Base-by-base conservation (phyloP, 2,888 invertebrate genomes). In the Cheilosia impressa region DNA sequence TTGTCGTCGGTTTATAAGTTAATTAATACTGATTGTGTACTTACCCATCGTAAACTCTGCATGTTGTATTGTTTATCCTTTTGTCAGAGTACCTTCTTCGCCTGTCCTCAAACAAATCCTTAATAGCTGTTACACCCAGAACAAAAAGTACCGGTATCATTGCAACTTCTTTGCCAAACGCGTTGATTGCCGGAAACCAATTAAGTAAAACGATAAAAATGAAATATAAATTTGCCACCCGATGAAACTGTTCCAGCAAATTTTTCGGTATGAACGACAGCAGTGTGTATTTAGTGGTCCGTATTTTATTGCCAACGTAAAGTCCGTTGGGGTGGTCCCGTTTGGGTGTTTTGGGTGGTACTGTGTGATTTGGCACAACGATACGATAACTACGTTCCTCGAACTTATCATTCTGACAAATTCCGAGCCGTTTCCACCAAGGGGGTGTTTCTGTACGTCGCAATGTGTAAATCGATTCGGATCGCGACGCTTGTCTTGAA, bases 161-260 rank as follows among this genome's bases (percentile, higher is more conserved):
- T 17, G 98, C 97, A 88, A 98, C 95, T 93, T 98, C 98, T 92
- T 98, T 98, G 87, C 98, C 98, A 93, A 98, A 98, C 4, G 98
- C 98, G 93, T 97, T 97, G 85, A 98, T 97, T 43, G 96, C 95
- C 3, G 98, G 98, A 91, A 98, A 96, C 98, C 98, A 98, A 93
- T 99, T 99, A 87, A 99, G 94, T 89, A 98, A 93, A 89, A 98
- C 98, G 91, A 99, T 98, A 91, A 98, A 97, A 91, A 99, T 96
- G 93, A 99, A 99, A 93, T 99, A 99, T 90, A 99, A 94, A 94
- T 99, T 99, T 87, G 99, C 99, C 91, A 98, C 97, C 87, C 99
- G 95, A 93, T 98, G 98, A 92, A 99, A 98, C 93, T 99, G 99
- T 93, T 99, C 98, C 92, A 98, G 95, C 84, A 99, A 93, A 93